Evolutionary conservation across 2,797 vertebrate species (phyloP), one percentile per base, ranked within the genome.

Genomic region (Catostomus latipinnis): DNA sequence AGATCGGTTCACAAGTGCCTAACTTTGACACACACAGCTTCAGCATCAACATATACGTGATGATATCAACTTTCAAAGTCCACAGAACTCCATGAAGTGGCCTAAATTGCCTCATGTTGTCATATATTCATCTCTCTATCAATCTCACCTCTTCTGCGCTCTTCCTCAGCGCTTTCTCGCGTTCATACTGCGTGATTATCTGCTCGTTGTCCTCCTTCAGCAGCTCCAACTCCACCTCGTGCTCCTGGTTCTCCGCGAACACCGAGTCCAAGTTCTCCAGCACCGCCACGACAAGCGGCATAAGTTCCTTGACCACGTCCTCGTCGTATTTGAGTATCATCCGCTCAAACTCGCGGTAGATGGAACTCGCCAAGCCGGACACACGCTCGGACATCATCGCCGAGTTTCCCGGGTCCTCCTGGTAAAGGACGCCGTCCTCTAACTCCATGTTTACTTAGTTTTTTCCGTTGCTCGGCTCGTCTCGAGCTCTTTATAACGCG

Each of bases 131-230:
- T 7, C 48, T 22, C 63, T 1, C 14, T 22, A 34, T 34, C 34
- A 34, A 34, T 34, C 34, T 34, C 34, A 96, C 97, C 96, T 97
- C 96, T 88, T 98, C 96, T 12, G 94, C 93, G 90, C 96, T 95
- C 82, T 96, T 98, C 77, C 96, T 94, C 90, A 97, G 95, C 49
- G 97, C 95, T 86, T 98, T 98, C 93, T 98, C 97, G 49, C 97
- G 89, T 87, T 98, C 96, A 83, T 98, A 98, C 93, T 98, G 97
- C 80, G 97, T 98, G 82, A 98, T 94, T 6, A 98, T 96, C 85
- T 98, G 97, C 93, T 98, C 97, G 96, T 98, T 98, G 94, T 98
- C 96, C 90, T 98, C 97, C 90, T 96, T 94, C 80, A 98, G 94
- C 83, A 98, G 95, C 93, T 98, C 97, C 90, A 98, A 94, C 87